A percentile compares a stretch with the other conserved stretches of the same genome.
Conservation (phyloP, 2,888 invertebrate genomes). For the Drepanosiphum platanoidis region DNA sequence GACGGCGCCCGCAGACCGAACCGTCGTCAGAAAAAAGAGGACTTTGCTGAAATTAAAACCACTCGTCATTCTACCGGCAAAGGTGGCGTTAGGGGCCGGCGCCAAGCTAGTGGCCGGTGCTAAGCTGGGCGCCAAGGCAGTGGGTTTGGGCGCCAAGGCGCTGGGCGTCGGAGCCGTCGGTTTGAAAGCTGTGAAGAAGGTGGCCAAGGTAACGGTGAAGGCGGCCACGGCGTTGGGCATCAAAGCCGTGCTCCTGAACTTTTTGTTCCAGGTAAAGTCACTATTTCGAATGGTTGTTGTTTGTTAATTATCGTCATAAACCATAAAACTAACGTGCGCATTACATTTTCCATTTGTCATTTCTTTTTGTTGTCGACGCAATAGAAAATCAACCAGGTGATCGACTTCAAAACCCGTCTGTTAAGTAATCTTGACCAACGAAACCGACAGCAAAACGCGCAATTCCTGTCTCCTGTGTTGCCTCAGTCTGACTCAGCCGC, state of each 20-base stretch:
- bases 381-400: constrained; percentile 66
- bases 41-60: constrained; percentile 63
- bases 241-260: constrained; percentile 65
- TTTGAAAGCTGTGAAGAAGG: constrained; percentile 64
- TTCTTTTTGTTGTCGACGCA: constrained; percentile 18
- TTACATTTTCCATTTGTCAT: not conserved
- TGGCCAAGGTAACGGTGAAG: constrained; percentile 65
- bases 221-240: constrained; percentile 65
- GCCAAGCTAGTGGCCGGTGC: constrained; percentile 63
- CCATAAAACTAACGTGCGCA: not conserved
- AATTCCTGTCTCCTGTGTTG: constrained; percentile 59
- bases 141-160: constrained; percentile 62
- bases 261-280: constrained; percentile 65
- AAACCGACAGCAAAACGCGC: constrained; percentile 64
- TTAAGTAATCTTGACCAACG: constrained; percentile 64
- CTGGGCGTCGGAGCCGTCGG: constrained; percentile 64
- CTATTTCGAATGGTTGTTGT: too few relatives aligned
- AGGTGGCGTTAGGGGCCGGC: constrained; percentile 62
- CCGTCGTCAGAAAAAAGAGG: constrained; percentile 47
- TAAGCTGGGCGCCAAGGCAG: constrained; percentile 62
- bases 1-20: not conserved
- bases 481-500: not conserved
- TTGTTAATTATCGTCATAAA: too few relatives aligned
- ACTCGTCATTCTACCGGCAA: constrained; percentile 45
- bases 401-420: constrained; percentile 65